Evolutionary conservation across 2,113 vertebrate genomes (phyloP).

Genomic region (Prochilodus magdalenae): DNA sequence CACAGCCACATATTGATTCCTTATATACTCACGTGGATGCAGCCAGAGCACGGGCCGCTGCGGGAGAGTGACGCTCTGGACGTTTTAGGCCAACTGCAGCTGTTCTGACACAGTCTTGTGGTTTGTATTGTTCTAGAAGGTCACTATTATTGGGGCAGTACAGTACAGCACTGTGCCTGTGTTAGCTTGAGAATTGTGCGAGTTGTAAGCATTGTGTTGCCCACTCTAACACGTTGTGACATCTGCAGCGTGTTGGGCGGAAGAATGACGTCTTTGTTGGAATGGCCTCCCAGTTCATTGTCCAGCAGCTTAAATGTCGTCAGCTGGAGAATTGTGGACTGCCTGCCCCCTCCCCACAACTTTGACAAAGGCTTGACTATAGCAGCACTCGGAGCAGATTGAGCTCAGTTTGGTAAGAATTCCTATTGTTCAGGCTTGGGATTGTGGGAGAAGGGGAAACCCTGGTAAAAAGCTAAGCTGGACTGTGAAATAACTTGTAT

Average conservation of each 20-base stretch:
- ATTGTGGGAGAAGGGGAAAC: no score
- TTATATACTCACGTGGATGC: not conserved
- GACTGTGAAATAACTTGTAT: no score
- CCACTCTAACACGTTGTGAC: slow-evolving; percentile 19
- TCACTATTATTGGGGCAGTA: slow-evolving; percentile 26
- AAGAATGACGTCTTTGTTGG: slow-evolving; percentile 32
- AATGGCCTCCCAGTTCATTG: not conserved
- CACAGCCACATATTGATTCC: not conserved
- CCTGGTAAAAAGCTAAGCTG: no score
- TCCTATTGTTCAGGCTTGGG: no score
- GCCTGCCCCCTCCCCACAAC: not conserved
- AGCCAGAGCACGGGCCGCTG: not conserved
- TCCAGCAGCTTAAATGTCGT: not conserved
- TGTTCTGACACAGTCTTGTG: not conserved
- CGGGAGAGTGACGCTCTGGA: not conserved
- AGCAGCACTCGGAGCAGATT: not conserved
- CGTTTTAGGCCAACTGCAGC: not conserved
- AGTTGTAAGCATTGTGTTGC: slow-evolving; percentile 18
- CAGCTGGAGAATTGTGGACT: not conserved
- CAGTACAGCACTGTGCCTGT: not conserved
- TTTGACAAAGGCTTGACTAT: not conserved
- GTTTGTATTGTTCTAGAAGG: slow-evolving; percentile 35
- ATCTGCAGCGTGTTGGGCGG: not conserved
- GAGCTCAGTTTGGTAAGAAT: not conserved
- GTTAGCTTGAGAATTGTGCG: not conserved